Base-by-base conservation (phyloP, 2,113 vertebrate species). In the Fulica atra region DNA sequence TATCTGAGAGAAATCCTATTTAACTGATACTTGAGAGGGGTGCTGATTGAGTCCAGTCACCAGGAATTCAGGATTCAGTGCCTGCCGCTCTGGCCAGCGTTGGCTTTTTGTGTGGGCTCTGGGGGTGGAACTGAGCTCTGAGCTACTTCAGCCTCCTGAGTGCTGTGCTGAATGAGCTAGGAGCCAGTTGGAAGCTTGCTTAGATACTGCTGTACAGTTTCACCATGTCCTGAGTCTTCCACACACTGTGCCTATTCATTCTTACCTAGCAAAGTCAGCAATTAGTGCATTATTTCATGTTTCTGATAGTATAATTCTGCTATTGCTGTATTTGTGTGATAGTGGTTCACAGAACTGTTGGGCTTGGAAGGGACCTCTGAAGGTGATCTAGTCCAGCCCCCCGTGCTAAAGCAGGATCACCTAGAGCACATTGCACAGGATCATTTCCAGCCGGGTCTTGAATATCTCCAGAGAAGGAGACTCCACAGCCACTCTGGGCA, bases 61-160 rank as follows among this genome's bases (percentile, higher is more conserved):
- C 20, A 2, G 1, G 18, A 74, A 25, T 31, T 14, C 21, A 60
- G 8, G 61, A 3, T 42, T 24, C 40, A 9, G 0, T 6, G 29
- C 12, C 10, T 57, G 71, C n/a, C 28, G 28, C 31, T 24, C 29
- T 19, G 42, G 33, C 26, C 28, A 3, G 35, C 16, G 8, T n/a
- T 66, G 48, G 10, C 11, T 51, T 14, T 50, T n/a, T 16, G 1
- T 10, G 69, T 61, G 50, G 71, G 50, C 40, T 77, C 44, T 31
- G 36, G 6, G 50, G 12, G 46, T 29, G 38, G 79, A 60, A 11
- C 63, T 29, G 74, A 77, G 66, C 56, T 56, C 50, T 0, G 0
- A 6, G 60, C 16, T 28, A 1, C 29, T 9, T 10, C 66, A 31
- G 23, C 63, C 20, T 35, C 23, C 1, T 38, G 31, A 13, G 16